Evolutionary conservation across 2,113 vertebrate species (phyloP), one percentile per base, ranked within the genome.

Genomic region (Rhynchopsitta pachyrhyncha): DNA sequence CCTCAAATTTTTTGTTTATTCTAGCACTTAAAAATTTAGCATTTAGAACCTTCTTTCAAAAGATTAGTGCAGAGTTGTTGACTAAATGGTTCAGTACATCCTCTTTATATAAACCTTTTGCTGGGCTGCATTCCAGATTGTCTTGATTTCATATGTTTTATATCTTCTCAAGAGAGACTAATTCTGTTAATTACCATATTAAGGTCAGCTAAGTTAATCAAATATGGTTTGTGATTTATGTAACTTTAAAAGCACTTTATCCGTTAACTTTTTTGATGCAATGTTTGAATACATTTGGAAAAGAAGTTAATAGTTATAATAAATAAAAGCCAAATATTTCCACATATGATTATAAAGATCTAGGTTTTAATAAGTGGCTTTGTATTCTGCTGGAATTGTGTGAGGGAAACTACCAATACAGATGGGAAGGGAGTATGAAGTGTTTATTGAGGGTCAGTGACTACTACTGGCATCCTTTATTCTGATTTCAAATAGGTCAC

Each of bases 111-210:
- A 97, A 96, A 75, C 25, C 33, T 88, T 93, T 77, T 86, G 10
- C 93, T 92, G 95, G 97, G 95, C 90, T 86, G 11, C 23, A 39
- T 93, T 97, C 97, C 95, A 97, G 77, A 44, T 92, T 79, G 67
- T 96, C 80, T 91, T 92, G 80, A 62, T 96, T 96, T 96, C 86
- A 68, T 95, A 92, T 93, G 94, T 88, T 96, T 93, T 86, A 29
- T 92, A 84, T 93, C 82, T 94, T 42, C 41, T 80, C 53, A 33
- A 66, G 49, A 83, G 90, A 90, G 52, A 95, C 96, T 94, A 97
- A 92, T 95, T 95, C 88, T 67, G 81, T 90, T 97, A 97, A 97
- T 97, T 97, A 96, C 42, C 62, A 80, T 84, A 91, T 86, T 87
- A 86, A 28, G 95, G 97, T 97, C 94, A 92, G 14, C 68, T 71